These are phyloP conservation scores for Aphaenogaster rudis DNA, from an alignment of 1,140 invertebrate species.

Conservation along the genomic window DNA sequence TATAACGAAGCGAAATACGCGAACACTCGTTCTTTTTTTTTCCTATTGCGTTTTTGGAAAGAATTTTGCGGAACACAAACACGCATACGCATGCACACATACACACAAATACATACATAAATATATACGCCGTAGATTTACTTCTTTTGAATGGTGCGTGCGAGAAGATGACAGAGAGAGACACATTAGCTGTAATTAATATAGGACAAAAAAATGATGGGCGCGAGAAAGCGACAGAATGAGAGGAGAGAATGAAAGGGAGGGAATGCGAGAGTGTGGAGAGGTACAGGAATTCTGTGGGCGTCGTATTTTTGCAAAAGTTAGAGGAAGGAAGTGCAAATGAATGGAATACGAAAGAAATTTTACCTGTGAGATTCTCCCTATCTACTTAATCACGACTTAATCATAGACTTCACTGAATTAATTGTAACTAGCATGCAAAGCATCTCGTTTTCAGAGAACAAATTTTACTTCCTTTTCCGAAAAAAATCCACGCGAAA, in stretches of 20 bases:
- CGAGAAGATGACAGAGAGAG: constrained; percentile 1
- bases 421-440: constrained; percentile 14
- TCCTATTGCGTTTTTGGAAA: constrained; percentile 11
- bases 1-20: constrained; percentile 22
- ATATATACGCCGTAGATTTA: constrained; percentile 33
- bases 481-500: constrained; percentile 9
- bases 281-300: constrained; percentile 23
- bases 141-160: constrained; percentile 22
- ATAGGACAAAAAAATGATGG: constrained; percentile 54
- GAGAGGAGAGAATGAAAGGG: constrained; percentile 6
- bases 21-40: constrained; percentile 17
- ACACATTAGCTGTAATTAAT: constrained; percentile 32
- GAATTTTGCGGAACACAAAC: not conserved
- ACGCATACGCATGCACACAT: not conserved
- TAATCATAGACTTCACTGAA: constrained; percentile 1
- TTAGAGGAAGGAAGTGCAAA: constrained; percentile 37
- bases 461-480: not conserved
- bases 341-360: constrained; percentile 28
- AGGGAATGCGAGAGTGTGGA: constrained; percentile 5
- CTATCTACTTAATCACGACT: not conserved
- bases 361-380: constrained; percentile 56
- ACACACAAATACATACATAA: not conserved
- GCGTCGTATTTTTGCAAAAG: constrained; percentile 68
- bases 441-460: not conserved
- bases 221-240: constrained; percentile 33